Percentiles rank a stretch among this genome's conserved stretches.
phyloP scores from a whole-genome alignment of 2,888 invertebrate species.

The Amorpha juglandis region DNA sequence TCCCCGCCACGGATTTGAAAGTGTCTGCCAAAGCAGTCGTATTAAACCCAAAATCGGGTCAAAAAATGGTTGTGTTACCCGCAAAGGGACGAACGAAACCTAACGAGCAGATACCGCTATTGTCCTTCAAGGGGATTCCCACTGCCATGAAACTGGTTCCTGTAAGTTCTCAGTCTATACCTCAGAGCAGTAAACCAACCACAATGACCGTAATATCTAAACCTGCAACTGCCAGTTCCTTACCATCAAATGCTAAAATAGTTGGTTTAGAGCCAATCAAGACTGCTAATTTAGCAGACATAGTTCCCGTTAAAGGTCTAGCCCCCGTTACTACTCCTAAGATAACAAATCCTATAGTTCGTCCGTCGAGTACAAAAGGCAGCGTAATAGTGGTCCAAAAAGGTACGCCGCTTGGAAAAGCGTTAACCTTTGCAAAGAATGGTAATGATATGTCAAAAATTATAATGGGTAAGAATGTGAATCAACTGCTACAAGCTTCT shows the following conservation, averaged over 20 bases:
- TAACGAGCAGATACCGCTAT: slow-evolving; percentile 70
- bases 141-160: slow-evolving; percentile 78
- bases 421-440: slow-evolving; percentile 76
- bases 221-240: slow-evolving; percentile 56
- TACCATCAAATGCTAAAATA: slow-evolving; percentile 61
- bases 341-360: slow-evolving; percentile 73
- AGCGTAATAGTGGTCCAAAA: slow-evolving; percentile 86
- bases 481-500: slow-evolving; percentile 72
- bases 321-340: slow-evolving; percentile 69
- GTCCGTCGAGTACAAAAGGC: slow-evolving; percentile 78
- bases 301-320: slow-evolving; percentile 74
- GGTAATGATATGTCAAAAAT: slow-evolving; percentile 80
- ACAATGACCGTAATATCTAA: slow-evolving; percentile 67
- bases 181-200: slow-evolving; percentile 57
- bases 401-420: slow-evolving; percentile 79
- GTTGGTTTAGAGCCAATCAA: slow-evolving; percentile 62
- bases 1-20: slow-evolving; percentile 78
- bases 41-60: slow-evolving; percentile 77
- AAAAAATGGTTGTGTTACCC: slow-evolving; percentile 80
- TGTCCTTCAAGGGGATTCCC: slow-evolving; percentile 77
- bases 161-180: slow-evolving; percentile 66
- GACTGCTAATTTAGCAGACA: slow-evolving; percentile 78
- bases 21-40: slow-evolving; percentile 79
- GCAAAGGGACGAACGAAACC: slow-evolving; percentile 72
- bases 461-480: slow-evolving; percentile 81